phyloP scores from a whole-genome alignment of 2,888 invertebrate species.

The Nezara viridula region DNA sequence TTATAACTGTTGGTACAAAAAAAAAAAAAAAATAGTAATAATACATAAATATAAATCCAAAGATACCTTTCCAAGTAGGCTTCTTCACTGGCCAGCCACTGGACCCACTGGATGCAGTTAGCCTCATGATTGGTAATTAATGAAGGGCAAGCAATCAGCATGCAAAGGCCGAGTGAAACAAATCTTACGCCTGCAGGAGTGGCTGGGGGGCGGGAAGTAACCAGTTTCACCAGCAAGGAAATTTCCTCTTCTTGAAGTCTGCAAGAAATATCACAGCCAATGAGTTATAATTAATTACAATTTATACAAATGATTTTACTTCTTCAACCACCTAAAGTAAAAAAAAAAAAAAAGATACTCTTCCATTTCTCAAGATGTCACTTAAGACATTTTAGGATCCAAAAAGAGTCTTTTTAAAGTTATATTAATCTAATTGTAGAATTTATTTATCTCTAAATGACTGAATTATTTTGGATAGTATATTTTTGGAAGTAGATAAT shows the following conservation, averaged over 20 bases:
- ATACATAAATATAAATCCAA: background rate
- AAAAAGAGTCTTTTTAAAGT: no score
- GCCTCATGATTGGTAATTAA: constrained; percentile 82
- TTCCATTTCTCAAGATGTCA: no score
- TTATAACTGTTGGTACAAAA: background rate
- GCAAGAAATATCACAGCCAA: background rate
- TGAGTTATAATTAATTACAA: background rate
- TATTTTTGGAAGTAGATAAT: no score
- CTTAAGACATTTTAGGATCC: no score
- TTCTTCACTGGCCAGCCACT: constrained; percentile 92
- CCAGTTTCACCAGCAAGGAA: constrained; percentile 82
- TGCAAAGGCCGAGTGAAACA: constrained; percentile 92
- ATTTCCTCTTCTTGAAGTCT: constrained; percentile 94
- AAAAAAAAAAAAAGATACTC: no score
- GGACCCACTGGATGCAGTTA: constrained; percentile 91
- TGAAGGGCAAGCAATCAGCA: constrained; percentile 94
- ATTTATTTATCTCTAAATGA: no score
- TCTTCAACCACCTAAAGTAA: no score
- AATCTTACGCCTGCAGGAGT: constrained; percentile 94
- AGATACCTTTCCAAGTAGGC: constrained; percentile 84
- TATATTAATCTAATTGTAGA: no score
- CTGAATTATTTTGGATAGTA: no score
- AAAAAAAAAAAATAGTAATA: background rate
- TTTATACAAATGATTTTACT: background rate
- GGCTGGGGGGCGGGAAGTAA: constrained; percentile 90